Base-by-base conservation (phyloP, 1,140 invertebrate species). In the Armadillidium nasatum region DNA sequence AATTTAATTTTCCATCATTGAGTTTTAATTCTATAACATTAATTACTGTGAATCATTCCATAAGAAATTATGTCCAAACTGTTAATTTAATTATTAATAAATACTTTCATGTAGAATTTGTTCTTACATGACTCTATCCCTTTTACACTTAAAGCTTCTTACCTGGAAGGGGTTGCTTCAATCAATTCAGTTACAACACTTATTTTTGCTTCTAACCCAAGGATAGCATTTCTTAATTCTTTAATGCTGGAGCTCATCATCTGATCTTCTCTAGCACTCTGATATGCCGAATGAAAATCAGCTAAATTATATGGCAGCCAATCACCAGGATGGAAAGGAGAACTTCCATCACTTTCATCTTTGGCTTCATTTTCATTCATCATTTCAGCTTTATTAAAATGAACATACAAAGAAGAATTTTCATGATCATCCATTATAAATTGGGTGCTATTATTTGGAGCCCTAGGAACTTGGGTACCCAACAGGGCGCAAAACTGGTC, bases 341-440 rank as follows among this genome's bases (percentile, higher is more conserved):
- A 60, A 60, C 50, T 19, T 4, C 50, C 50, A 60, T 60, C 50
- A 60, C 50, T 15, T 60, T 60, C 50, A 15, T 7, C 50, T 19
- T 60, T 13, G 1, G 19, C 4, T 60, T 60, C 50, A 15, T 15
- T 60, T 15, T 60, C 50, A 15, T 60, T 19, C 50, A 60, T 13
- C 50, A 60, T 60, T 60, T 60, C 11, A 60, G 0, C 50, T 60
- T 19, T 60, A 43, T 82, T 82, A 75, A 82, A 82, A 77, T 80
- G 80, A 19, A 80, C 74, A 74, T 82, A 83, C 22, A 83, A 66
- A 19, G 79, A 76, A 45, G 82, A 82, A 46, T 83, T 80, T 76
- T 83, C 81, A 72, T 85, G 83, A 74, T 84, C 83, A 60, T 84
- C 84, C 78, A 85, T 85, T 66, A 85, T 84, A 75, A 84, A 85